A percentile compares a stretch with the other conserved stretches of the same genome.
These are phyloP conservation scores for Platygyra sinensis DNA, from an alignment of 64 coral and sea anemone genomes.

Conservation along the genomic window DNA sequence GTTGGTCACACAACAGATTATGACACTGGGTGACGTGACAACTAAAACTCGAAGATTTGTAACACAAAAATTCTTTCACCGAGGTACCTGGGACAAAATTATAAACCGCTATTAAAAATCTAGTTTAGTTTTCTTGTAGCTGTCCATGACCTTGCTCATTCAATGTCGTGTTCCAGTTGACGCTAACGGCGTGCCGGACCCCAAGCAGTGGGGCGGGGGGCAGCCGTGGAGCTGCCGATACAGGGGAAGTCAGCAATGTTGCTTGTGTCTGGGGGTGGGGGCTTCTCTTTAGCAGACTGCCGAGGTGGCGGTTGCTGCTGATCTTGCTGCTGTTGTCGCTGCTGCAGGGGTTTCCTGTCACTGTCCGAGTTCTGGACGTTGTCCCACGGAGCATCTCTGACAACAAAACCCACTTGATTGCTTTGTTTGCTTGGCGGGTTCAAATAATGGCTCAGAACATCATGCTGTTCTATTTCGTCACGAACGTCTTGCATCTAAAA, in stretches of 20 bases:
- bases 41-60: background rate
- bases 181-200: conserved; percentile 47
- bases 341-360: background rate
- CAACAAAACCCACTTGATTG: conserved; percentile 71
- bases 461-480: conserved; percentile 78
- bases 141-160: background rate
- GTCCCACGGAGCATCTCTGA: conserved; percentile 95
- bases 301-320: background rate
- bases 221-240: conserved; percentile 67
- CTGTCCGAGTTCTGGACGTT: conserved; percentile 1
- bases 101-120: background rate
- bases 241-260: conserved; percentile 93
- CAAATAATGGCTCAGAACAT: conserved; percentile 88
- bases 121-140: background rate
- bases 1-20: background rate
- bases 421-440: conserved; percentile 88
- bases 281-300: background rate
- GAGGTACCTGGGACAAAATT: background rate
- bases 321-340: background rate
- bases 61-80: background rate
- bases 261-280: conserved; percentile 77
- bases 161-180: background rate
- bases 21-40: background rate
- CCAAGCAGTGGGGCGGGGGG: conserved; percentile 74
- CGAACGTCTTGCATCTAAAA: conserved; percentile 90